phyloP scores from a whole-genome alignment of 2,888 invertebrate species.

The Onchidella celtica region DNA sequence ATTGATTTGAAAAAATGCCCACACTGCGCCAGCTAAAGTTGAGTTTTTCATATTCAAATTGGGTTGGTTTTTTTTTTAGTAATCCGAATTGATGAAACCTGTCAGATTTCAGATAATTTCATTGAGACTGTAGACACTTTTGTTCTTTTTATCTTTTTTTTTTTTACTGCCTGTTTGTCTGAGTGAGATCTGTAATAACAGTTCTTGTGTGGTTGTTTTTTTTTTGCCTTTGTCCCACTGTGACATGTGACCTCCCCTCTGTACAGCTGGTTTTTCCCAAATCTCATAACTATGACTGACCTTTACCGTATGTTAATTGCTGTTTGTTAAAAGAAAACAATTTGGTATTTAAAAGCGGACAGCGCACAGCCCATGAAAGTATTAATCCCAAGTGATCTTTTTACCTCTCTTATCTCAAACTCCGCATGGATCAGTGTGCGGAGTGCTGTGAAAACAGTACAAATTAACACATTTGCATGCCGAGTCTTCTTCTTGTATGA shows the following conservation, averaged over 20 bases:
- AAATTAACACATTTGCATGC: no score
- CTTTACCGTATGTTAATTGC: neutral
- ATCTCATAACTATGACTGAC: no score
- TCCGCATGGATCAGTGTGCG: neutral
- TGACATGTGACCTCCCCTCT: neutral
- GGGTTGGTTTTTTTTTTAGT: no score
- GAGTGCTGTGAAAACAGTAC: no score
- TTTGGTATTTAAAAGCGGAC: conserved; percentile 14
- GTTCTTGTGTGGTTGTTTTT: neutral
- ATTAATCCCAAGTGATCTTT: conserved; percentile 44
- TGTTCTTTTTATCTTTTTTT: neutral
- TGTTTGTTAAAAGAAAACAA: neutral
- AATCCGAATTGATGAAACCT: no score
- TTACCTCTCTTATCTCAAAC: neutral
- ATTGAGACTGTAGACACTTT: no score
- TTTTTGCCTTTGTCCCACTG: neutral
- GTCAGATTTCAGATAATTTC: no score
- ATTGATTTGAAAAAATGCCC: no score
- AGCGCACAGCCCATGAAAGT: conserved; percentile 44
- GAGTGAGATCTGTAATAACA: neutral
- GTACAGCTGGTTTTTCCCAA: neutral
- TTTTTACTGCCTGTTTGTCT: neutral
- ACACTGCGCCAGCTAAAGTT: no score
- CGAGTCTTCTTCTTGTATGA: neutral
- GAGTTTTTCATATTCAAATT: no score